Evolutionary conservation across 2,797 vertebrate species (phyloP).

Genomic region (Margarornis squamiger): DNA sequence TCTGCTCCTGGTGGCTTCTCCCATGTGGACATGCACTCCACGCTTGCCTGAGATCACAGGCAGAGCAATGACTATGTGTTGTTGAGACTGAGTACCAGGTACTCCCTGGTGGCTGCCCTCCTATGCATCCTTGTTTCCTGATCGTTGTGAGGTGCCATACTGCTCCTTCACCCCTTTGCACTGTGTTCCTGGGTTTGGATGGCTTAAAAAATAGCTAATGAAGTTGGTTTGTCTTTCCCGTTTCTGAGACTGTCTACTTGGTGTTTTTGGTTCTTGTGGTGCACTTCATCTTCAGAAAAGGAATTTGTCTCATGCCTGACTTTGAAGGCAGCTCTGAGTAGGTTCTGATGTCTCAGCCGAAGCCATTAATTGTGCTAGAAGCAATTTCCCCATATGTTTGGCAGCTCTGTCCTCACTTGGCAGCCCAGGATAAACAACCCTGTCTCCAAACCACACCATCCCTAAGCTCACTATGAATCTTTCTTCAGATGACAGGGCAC

Average conservation of each 20-base stretch:
- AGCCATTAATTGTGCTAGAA: constrained; percentile 46
- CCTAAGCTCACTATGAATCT: constrained; percentile 58
- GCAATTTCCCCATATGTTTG: constrained; percentile 55
- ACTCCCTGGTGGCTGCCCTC: neutral
- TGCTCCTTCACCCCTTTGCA: neutral
- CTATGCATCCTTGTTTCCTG: neutral
- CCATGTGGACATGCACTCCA: accelerated
- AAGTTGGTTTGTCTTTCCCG: neutral
- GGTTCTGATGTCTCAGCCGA: constrained; percentile 43
- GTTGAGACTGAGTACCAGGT: neutral
- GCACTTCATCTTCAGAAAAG: neutral
- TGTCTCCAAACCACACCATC: constrained; percentile 65
- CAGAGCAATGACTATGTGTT: neutral
- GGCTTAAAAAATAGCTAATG: neutral
- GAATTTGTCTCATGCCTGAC: constrained; percentile 33
- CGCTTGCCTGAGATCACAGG: neutral
- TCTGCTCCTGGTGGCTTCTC: neutral
- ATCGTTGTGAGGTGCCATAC: accelerated
- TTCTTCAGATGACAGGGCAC: constrained; percentile 58
- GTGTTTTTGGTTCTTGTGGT: constrained; percentile 22
- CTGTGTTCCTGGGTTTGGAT: neutral
- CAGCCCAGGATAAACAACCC: constrained; percentile 47
- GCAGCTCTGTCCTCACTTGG: constrained; percentile 52
- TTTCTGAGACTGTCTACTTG: neutral
- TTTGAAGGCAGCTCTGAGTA: constrained; percentile 32